phyloP scores from a whole-genome alignment of 1,140 invertebrate genomes.

The Helicoverpa zea region DNA sequence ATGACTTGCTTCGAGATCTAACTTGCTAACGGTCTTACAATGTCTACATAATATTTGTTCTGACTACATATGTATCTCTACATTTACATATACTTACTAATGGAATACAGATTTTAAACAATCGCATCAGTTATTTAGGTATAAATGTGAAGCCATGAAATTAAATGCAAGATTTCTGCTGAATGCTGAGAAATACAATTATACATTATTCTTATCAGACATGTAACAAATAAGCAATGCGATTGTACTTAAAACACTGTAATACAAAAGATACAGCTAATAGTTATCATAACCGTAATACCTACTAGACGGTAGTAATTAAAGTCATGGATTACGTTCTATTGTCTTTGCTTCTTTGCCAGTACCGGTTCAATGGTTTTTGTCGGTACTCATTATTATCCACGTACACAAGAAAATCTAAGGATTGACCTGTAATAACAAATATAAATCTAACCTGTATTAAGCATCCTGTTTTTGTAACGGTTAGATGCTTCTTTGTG shows the following conservation, averaged over 20 bases:
- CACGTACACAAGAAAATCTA: conserved; percentile 11
- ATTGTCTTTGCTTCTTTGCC: conserved; percentile 1
- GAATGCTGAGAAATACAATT: too few species aligned
- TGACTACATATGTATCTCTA: too few species aligned
- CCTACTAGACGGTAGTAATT: background rate
- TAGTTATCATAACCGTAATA: background rate
- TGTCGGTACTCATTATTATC: background rate
- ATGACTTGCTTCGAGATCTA: too few species aligned
- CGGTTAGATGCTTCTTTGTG: too few species aligned
- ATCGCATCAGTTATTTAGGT: too few species aligned
- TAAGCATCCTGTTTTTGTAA: background rate
- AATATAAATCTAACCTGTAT: conserved; percentile 2
- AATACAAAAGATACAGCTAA: background rate
- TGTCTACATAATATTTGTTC: too few species aligned
- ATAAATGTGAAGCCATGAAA: background rate
- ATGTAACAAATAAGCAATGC: background rate
- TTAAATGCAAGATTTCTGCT: background rate
- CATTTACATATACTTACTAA: too few species aligned
- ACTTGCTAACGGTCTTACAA: too few species aligned
- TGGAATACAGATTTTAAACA: too few species aligned
- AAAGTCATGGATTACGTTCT: background rate
- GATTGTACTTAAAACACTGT: background rate
- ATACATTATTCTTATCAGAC: background rate
- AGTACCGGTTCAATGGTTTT: conserved; percentile 5
- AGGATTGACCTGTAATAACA: conserved; percentile 11